Base-by-base conservation (phyloP, 2,113 vertebrate species). In the Otis tarda region DNA sequence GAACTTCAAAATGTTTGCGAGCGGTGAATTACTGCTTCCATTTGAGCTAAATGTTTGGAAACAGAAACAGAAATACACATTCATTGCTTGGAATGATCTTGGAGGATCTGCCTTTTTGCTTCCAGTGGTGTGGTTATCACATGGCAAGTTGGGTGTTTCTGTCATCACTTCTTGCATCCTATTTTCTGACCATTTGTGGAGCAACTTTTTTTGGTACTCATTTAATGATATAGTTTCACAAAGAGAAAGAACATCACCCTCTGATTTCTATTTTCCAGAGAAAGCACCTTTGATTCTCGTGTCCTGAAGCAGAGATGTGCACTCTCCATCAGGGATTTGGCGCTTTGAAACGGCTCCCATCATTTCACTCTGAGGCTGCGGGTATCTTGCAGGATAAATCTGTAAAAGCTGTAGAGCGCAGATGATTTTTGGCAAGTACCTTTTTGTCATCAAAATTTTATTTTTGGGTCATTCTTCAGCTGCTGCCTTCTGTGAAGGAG, bases 391-490 rank as follows among this genome's bases (percentile, higher is more conserved):
- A 71, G 77, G 73, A 81, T 83, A 77, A 92, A 83, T 88, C 75
- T 21, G 41, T 83, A 93, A 68, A 56, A 84, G 74, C 87, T 49
- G 74, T 16, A 60, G 74, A 94, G 89, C 7, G 8, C 61, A 41
- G 65, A 84, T 52, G 67, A 83, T 80, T 93, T 95, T 91, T 95
- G 91, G 91, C 93, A 93, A 93, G 91, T 80, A 80, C 55, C 93
- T 80, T 90, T 85, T 93, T 63, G 79, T 83, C 87, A 82, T 87
- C 45, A 82, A 41, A 83, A 85, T 69, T 89, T 95, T 89, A 89
- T 95, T 93, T 93, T 93, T 68, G 91, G 93, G 93, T 94, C 84
- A 88, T 91, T 95, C 89, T 92, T 84, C 87, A 92, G 70, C 87
- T 83, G 84, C 81, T 71, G 77, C 94, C 89, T 95, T 71, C 94